A percentile compares a stretch with the other conserved stretches of the same genome.
phyloP scores from a whole-genome alignment of 2,888 invertebrate species.

The Endotricha flammealis region DNA sequence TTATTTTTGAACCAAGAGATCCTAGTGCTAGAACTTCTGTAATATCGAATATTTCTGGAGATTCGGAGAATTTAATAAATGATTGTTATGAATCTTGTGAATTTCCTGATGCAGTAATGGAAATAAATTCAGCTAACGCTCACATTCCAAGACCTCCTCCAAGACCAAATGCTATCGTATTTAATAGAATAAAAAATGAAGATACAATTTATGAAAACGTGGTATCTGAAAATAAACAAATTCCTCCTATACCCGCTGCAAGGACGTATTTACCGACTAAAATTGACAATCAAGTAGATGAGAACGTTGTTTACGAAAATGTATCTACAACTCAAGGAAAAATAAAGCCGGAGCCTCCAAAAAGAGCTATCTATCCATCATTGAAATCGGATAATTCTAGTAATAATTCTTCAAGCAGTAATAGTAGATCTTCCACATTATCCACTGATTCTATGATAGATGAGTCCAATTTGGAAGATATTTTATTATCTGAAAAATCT shows the following conservation, averaged over 20 bases:
- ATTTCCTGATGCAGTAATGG: conserved; percentile 31
- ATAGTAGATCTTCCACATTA: conserved; percentile 55
- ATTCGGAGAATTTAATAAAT: conserved; percentile 54
- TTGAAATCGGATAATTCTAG: conserved; percentile 30
- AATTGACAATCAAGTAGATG: conserved; percentile 34
- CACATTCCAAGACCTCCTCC: conserved; percentile 53
- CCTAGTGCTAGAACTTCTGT: conserved; percentile 34
- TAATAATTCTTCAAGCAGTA: conserved; percentile 30
- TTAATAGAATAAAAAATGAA: conserved; percentile 26
- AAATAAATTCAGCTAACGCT: conserved; percentile 20
- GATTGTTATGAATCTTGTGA: conserved; percentile 69
- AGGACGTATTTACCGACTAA: conserved; percentile 54
- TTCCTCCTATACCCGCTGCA: conserved; percentile 54
- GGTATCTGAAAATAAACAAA: conserved; percentile 29
- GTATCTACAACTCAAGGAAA: conserved; percentile 38
- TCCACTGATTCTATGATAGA: conserved; percentile 67
- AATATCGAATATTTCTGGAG: conserved; percentile 39
- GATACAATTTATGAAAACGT: conserved; percentile 61
- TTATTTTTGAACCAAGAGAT: conserved; percentile 58
- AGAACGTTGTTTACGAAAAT: conserved; percentile 58
- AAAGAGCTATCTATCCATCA: conserved; percentile 36
- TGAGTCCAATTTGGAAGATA: conserved; percentile 69
- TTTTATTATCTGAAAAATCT: conserved; percentile 64
- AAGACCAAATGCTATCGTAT: conserved; percentile 33
- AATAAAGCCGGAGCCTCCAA: conserved; percentile 46